Evolutionary conservation across 1,140 invertebrate genomes (phyloP).

Genomic region (Coboldia fuscipes): DNA sequence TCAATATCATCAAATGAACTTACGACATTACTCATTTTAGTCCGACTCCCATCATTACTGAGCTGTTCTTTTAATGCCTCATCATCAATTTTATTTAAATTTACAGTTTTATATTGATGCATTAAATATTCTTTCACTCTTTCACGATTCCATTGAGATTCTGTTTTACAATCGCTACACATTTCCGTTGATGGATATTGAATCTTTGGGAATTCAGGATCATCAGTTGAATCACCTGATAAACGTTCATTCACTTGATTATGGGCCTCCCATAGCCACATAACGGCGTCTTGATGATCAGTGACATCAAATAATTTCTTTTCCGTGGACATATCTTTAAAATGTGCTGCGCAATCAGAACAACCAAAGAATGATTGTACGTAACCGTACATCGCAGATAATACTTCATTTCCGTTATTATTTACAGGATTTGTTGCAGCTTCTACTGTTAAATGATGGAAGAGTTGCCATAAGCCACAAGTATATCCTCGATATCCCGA

Average conservation of each 20-base stretch:
- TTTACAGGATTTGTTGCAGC: conserved; percentile 27
- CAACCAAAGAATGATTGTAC: conserved; percentile 90
- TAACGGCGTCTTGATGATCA: conserved; percentile 45
- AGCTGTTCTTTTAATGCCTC: conserved; percentile 10
- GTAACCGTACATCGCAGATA: conserved; percentile 70
- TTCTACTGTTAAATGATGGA: conserved; percentile 80
- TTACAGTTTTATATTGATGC: conserved; percentile 39
- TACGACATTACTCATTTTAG: conserved; percentile 19
- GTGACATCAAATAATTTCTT: conserved; percentile 43
- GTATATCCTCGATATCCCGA: conserved; percentile 64
- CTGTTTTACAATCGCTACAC: conserved; percentile 48
- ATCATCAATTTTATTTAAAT: conserved; percentile 25
- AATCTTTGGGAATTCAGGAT: conserved; percentile 72
- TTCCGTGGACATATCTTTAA: conserved; percentile 49
- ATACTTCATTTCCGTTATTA: conserved; percentile 36
- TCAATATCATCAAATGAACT: conserved; percentile 41
- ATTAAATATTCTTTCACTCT: conserved; percentile 56
- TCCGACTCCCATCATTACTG: conserved; percentile 12
- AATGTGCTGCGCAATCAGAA: conserved; percentile 72
- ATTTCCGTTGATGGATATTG: conserved; percentile 57
- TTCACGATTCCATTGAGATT: conserved; percentile 45
- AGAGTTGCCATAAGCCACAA: conserved; percentile 90
- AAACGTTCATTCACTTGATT: conserved; percentile 83
- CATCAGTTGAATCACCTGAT: conserved; percentile 71
- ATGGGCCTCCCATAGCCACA: conserved; percentile 91